phyloP scores from a whole-genome alignment of 2,113 vertebrate species.

The Astur gentilis region DNA sequence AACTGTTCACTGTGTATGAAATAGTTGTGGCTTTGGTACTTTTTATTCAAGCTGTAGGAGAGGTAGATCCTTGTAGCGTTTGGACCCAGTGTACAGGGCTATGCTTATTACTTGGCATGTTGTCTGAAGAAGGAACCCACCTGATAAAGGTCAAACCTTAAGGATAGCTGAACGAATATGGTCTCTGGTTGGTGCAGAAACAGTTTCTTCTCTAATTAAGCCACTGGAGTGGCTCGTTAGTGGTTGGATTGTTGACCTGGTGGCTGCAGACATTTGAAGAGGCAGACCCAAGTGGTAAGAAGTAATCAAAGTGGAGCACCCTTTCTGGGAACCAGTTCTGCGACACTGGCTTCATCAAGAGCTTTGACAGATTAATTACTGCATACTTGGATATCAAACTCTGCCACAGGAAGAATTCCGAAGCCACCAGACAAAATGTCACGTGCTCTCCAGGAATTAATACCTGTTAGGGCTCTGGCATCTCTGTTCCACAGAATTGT shows the following conservation, averaged over 20 bases:
- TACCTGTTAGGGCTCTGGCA: background rate
- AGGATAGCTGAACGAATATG: background rate
- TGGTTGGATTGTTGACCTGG: background rate
- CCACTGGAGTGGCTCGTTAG: background rate
- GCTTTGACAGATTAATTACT: background rate
- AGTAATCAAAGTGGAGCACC: background rate
- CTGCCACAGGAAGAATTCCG: background rate
- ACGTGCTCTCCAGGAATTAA: background rate
- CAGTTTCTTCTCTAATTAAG: background rate
- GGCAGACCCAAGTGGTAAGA: background rate
- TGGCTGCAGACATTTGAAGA: background rate
- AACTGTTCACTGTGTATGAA: background rate
- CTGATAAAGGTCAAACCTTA: background rate
- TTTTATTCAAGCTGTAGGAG: background rate
- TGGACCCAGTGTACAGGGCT: background rate
- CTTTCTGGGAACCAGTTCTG: background rate
- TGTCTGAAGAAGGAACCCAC: background rate
- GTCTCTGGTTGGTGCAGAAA: background rate
- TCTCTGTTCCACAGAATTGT: background rate
- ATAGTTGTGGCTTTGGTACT: background rate
- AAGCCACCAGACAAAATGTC: background rate
- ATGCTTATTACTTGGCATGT: background rate
- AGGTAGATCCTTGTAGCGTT: background rate
- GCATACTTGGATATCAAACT: background rate
- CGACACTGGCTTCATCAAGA: background rate